phyloP scores from a whole-genome alignment of 2,797 vertebrate genomes.

The Allobates femoralis region DNA sequence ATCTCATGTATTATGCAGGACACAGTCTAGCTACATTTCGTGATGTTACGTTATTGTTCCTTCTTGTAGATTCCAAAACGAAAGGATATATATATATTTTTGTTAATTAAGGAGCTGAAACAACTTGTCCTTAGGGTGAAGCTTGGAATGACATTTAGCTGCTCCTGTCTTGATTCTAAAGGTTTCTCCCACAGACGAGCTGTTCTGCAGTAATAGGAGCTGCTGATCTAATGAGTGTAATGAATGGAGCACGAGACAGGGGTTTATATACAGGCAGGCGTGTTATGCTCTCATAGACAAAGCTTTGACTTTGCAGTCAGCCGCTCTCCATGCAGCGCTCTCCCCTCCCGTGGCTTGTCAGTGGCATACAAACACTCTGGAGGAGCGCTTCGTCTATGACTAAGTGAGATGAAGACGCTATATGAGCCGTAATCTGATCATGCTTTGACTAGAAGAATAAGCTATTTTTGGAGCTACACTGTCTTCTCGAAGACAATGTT shows the following conservation, averaged over 20 bases:
- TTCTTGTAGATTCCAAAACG: neutral
- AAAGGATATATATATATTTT: neutral
- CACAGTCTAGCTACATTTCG: neutral
- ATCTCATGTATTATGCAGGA: neutral
- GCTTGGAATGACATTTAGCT: constrained; percentile 53
- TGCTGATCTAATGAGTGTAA: neutral
- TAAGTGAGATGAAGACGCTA: neutral
- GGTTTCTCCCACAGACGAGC: constrained; percentile 15
- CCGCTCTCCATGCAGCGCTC: neutral
- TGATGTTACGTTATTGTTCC: neutral
- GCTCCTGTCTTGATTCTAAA: constrained; percentile 32
- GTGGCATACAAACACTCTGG: neutral
- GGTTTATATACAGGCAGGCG: neutral
- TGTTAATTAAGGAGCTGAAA: constrained; percentile 47
- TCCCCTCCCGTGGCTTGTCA: too few species aligned
- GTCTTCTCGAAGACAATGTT: too few species aligned
- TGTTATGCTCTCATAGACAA: neutral
- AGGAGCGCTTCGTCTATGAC: neutral
- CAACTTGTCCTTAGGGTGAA: constrained; percentile 40
- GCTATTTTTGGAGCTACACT: too few species aligned
- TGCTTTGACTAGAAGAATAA: too few species aligned
- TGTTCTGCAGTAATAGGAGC: neutral
- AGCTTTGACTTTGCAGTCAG: neutral
- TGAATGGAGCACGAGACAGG: neutral
- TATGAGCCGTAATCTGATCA: neutral